Base-by-base conservation (phyloP, 2,797 vertebrate species). In the Rhodeus uyekii region DNA sequence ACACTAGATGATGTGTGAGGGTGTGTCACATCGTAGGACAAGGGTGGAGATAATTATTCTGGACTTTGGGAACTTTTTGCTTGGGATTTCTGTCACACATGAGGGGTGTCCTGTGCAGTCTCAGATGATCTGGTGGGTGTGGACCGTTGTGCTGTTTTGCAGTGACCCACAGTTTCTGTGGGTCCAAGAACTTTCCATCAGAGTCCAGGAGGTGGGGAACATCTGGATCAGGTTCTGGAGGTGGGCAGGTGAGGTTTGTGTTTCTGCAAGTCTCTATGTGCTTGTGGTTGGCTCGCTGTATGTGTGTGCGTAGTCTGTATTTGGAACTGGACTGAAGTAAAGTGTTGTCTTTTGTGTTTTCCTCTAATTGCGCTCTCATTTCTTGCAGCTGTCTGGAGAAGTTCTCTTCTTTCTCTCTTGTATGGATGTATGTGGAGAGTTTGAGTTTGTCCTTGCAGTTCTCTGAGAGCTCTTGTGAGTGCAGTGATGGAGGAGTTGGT, bases 211-310 rank as follows among this genome's bases (percentile, higher is more conserved):
- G n/a, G 12, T 60, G 48, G 9, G 53, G 58, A 46, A 55, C 32
- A 29, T 65, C 58, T 50, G 32, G 14, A n/a, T 48, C 61, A 10
- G 13, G 29, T 46, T 74, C 32, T 27, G 53, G 27, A 48, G 55
- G 14, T 9, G 60, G 32, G n/a, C 18, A 65, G 63, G 32, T 36
- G 34, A 39, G 10, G 10, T 63, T 12, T 63, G 61, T 19, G 67
- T 34, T 74, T 61, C 72, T 63, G 50, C 72, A 42, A 19, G 9
- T 81, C 36, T 53, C n/a, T 76, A 48, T 80, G 76, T 75, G 67
- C 36, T 65, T 60, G 38, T 55, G 50, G 24, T n/a, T 13, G 63
- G 19, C 10, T 38, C 5, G 2, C 34, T n/a, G 9, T 64, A 3
- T 64, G 61, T 36, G 71, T 82, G 44, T 75, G 69, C 74, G 32